A percentile compares a stretch with the other conserved stretches of the same genome.
These are phyloP conservation scores for Ochropleura leucogaster DNA, from an alignment of 2,888 invertebrate genomes.

Conservation along the genomic window DNA sequence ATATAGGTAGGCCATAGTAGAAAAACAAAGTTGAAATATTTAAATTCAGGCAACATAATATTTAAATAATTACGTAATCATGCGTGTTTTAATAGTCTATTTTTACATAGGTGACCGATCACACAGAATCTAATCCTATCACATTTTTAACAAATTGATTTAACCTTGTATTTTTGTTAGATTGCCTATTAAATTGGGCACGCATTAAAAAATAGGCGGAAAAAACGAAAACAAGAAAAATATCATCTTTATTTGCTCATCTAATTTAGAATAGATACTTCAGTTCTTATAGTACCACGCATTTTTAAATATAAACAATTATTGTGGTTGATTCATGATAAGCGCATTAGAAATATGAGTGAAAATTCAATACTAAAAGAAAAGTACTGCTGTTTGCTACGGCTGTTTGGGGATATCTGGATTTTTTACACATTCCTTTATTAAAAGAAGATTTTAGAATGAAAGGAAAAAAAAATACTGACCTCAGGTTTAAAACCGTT, in stretches of 20 bases:
- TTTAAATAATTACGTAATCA: slow-evolving; percentile 36
- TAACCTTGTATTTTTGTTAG: slow-evolving; percentile 45
- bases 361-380: no score
- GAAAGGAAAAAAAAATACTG: slow-evolving; percentile 20
- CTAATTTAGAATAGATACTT: neutral
- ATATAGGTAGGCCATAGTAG: neutral
- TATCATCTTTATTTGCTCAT: neutral
- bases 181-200: slow-evolving; percentile 12
- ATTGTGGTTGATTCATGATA: neutral
- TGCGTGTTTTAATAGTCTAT: slow-evolving; percentile 44
- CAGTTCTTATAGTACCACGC: neutral
- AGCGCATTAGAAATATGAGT: neutral
- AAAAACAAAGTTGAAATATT: slow-evolving; percentile 5
- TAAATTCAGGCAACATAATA: neutral
- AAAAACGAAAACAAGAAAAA: slow-evolving; percentile 25
- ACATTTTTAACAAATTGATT: slow-evolving; percentile 32
- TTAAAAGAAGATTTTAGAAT: neutral
- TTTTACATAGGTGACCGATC: slow-evolving; percentile 55
- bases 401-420: no score
- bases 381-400: no score
- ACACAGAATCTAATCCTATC: slow-evolving; percentile 34
- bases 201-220: slow-evolving; percentile 9
- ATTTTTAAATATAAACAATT: neutral
- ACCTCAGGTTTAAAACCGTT: slow-evolving; percentile 91
- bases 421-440: neutral